Evolutionary conservation across 2,888 invertebrate genomes (phyloP).

Genomic region (Eretmocerus hayati): DNA sequence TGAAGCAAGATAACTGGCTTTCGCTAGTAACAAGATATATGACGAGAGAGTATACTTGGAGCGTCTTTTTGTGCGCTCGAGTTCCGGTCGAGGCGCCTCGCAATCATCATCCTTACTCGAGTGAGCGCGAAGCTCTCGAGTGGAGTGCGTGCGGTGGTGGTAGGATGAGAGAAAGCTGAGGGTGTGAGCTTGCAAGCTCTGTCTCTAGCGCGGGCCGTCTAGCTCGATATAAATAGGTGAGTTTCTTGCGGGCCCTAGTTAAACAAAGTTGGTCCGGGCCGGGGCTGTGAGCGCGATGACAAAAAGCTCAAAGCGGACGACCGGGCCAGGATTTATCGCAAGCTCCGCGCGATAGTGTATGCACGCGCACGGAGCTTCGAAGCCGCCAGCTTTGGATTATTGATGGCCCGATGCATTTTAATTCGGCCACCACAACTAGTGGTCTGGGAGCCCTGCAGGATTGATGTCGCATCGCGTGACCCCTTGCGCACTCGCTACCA

Average conservation of each 20-base stretch:
- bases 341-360: background rate
- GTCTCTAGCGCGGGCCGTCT: background rate
- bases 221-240: slow-evolving; percentile 41
- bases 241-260: slow-evolving; percentile 44
- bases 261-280: slow-evolving; percentile 42
- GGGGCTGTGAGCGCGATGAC: slow-evolving; percentile 19
- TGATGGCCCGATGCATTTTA: slow-evolving; percentile 11
- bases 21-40: too few relatives aligned
- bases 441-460: background rate
- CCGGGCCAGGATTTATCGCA: slow-evolving; percentile 6
- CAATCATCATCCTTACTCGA: too few relatives aligned
- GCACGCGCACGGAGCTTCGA: background rate
- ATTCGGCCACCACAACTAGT: too few relatives aligned
- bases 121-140: too few relatives aligned
- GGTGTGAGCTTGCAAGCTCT: too few relatives aligned
- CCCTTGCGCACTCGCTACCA: background rate
- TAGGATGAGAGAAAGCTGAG: too few relatives aligned
- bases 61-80: too few relatives aligned
- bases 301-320: background rate
- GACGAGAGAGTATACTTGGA: too few relatives aligned
- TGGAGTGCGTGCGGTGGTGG: too few relatives aligned
- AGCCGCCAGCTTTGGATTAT: slow-evolving; percentile 6
- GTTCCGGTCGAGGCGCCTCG: too few relatives aligned
- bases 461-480: background rate
- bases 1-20: too few relatives aligned